Evolutionary conservation across 2,888 invertebrate species (phyloP), one percentile per base, ranked within the genome.

Genomic region (Drosophila nigritarsus): DNA sequence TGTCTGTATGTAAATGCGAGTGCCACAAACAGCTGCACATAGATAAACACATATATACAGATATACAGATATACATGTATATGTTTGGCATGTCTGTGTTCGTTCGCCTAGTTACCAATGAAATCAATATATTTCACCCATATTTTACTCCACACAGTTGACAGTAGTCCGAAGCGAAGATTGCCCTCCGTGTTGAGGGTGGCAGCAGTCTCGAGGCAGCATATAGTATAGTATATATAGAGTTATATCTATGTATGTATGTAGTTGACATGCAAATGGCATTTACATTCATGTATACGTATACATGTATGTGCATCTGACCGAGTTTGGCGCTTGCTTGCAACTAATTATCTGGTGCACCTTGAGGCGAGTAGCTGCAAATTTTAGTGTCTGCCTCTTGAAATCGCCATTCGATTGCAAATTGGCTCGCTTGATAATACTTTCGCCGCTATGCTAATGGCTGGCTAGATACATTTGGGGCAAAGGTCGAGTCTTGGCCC

Each of bases 41-140:
- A 20, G 3, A 13, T 20, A 13, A n/a, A 11, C n/a, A 2, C n/a
- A 2, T 2, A 40, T 4, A 4, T 9, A 18, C 0, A 40, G 1
- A 24, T 24, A 24, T 24, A n/a, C n/a, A n/a, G n/a, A n/a, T 40
- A 8, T 3, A 18, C 2, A 7, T 36, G 2, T 18, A 18, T 8
- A 3, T 38, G 8, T 18, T 29, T 29, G 7, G 9, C 2, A 34
- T 34, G 5, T 34, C 1, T 34, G 11, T 32, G 3, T 32, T 11
- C 11, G 40, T 11, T 42, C 5, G 40, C 20, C 11, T 5, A 11
- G 20, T 15, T 24, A 15, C 24, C 45, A 45, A 24, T 45, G 45
- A 24, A 45, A 45, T 45, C 24, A 45, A 45, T 45, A 45, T 45
- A 15, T 45, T 45, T 45, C 24, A 45, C 45, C 45, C 24, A 45